phyloP scores from a whole-genome alignment of 2,113 vertebrate genomes.

The Hemichromis elongatus region DNA sequence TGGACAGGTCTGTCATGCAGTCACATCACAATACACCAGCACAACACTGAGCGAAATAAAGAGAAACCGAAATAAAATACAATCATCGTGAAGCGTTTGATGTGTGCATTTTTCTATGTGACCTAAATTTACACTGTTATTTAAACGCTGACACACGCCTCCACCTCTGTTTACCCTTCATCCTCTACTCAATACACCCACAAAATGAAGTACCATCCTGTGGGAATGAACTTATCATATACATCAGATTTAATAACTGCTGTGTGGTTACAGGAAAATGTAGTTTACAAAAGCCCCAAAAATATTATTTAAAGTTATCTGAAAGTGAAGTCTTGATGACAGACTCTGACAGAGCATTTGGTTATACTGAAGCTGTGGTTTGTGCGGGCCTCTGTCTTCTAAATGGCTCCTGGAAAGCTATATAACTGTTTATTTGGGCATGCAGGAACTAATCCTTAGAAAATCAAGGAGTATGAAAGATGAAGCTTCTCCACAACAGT shows the following conservation, averaged over 20 bases:
- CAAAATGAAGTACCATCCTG: too few relatives aligned
- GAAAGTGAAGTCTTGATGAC: neutral
- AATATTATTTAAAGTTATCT: neutral
- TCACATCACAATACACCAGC: neutral
- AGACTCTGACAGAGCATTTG: neutral
- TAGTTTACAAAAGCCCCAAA: neutral
- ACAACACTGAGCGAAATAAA: neutral
- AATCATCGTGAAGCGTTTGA: fast-evolving
- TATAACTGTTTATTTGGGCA: neutral
- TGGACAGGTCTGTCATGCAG: neutral
- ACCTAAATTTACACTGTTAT: neutral
- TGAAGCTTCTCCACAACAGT: neutral
- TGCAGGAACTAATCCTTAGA: neutral
- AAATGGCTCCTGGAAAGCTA: neutral
- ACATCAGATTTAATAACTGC: too few relatives aligned
- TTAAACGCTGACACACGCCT: neutral
- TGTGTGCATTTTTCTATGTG: neutral
- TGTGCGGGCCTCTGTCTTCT: neutral
- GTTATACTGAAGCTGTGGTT: neutral
- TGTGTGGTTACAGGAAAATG: neutral
- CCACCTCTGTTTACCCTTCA: too few relatives aligned
- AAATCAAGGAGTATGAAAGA: neutral
- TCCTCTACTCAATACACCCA: too few relatives aligned
- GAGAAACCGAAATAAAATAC: neutral
- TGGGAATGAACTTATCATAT: too few relatives aligned